Evolutionary conservation across 37 sponge, comb jelly and placozoan species (phyloP), one percentile per base, ranked within the genome.

Genomic region (Cladorhizidae sp.): DNA sequence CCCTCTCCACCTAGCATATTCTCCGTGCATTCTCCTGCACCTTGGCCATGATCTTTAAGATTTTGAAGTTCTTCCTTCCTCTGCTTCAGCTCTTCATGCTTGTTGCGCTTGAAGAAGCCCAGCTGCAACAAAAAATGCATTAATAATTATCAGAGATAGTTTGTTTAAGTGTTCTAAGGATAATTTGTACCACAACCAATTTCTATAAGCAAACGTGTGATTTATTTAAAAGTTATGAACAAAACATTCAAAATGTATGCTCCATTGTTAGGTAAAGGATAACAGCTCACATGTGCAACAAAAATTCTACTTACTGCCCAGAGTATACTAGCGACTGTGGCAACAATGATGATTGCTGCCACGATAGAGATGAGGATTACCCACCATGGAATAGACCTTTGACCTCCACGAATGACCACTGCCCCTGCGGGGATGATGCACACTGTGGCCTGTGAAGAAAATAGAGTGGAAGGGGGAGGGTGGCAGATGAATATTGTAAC

Each of bases 241-340:
- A n/a, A n/a, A n/a, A n/a, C n/a, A n/a, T n/a, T n/a, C n/a, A n/a
- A n/a, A n/a, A n/a, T n/a, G n/a, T n/a, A n/a, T n/a, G n/a, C n/a
- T n/a, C n/a, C n/a, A n/a, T n/a, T n/a, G n/a, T n/a, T n/a, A n/a
- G n/a, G n/a, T n/a, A n/a, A n/a, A n/a, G n/a, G n/a, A n/a, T n/a
- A n/a, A n/a, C n/a, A n/a, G n/a, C n/a, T n/a, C n/a, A n/a, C n/a
- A n/a, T n/a, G n/a, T n/a, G n/a, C n/a, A n/a, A n/a, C n/a, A n/a
- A n/a, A n/a, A n/a, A n/a, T n/a, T n/a, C n/a, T n/a, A n/a, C 85
- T 84, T 77, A 84, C 85, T 41, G 18, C 67, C 56, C 69, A 84
- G 57, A 84, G 85, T 0, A 69, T 17, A 25, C 40, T 58, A 11
- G 76, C 76, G 1, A 76, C 37, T 0, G 36, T 55, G 2, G 57